Conservation (phyloP, 92 coral and sea anemone genomes). For the Bergia puertoricense region DNA sequence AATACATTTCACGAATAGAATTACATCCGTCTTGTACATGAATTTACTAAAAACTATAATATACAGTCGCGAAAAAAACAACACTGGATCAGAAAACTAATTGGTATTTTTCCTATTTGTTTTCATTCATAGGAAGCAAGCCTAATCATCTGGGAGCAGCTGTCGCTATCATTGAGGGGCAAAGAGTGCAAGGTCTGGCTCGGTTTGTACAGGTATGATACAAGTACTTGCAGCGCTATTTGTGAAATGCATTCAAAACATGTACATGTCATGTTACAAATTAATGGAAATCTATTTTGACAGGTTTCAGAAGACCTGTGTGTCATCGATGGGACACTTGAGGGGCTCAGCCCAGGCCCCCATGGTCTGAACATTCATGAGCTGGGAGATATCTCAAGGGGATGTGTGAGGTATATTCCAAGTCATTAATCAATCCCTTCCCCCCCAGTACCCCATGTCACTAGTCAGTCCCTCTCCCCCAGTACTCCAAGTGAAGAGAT, state of each 20-base stretch:
- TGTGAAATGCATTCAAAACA: background rate
- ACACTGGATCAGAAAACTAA: too few species aligned
- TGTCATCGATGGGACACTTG: slow-evolving; percentile 92
- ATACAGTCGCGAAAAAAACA: too few species aligned
- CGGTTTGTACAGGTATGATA: slow-evolving; percentile 52
- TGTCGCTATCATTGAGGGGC: slow-evolving; percentile 82
- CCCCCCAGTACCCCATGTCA: too few species aligned
- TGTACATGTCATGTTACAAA: too few species aligned
- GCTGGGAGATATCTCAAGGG: slow-evolving; percentile 85
- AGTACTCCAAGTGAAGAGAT: too few species aligned
- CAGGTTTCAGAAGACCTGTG: slow-evolving; percentile 80
- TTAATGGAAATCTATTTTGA: background rate
- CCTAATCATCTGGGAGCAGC: slow-evolving; percentile 86
- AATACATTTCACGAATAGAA: too few species aligned
- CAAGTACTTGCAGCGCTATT: background rate
- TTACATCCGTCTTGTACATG: too few species aligned
- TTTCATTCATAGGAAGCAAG: slow-evolving; percentile 19
- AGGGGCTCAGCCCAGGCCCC: slow-evolving; percentile 82
- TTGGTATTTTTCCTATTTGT: too few species aligned
- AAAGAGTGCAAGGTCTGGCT: slow-evolving; percentile 77
- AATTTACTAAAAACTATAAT: too few species aligned
- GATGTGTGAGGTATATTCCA: slow-evolving; percentile 75
- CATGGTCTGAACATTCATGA: slow-evolving; percentile 97
- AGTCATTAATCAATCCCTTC: too few species aligned
- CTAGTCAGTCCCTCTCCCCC: too few species aligned